These are phyloP conservation scores for Solen grandis DNA, from an alignment of 1,140 invertebrate species.

Conservation along the genomic window DNA sequence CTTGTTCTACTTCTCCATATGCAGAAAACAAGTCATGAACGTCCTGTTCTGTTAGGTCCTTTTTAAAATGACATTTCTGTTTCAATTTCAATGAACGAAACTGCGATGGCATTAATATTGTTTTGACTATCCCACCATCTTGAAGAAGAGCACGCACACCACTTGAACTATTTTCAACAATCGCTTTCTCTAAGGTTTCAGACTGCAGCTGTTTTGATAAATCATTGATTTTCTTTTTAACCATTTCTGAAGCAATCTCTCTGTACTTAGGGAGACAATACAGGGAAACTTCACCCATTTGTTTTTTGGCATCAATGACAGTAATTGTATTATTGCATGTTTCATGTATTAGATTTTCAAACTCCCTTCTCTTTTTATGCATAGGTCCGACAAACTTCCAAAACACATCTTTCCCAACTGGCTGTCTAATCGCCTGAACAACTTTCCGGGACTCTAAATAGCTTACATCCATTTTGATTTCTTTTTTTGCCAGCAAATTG, in stretches of 20 bases:
- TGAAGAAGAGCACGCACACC: slow-evolving; percentile 50
- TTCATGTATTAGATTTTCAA: slow-evolving; percentile 55
- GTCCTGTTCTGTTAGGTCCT: slow-evolving; percentile 14
- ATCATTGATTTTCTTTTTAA: slow-evolving; percentile 35
- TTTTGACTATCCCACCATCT: slow-evolving; percentile 42
- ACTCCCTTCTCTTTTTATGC: slow-evolving; percentile 57
- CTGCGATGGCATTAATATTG: slow-evolving; percentile 60
- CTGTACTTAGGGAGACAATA: slow-evolving; percentile 39
- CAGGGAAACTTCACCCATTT: slow-evolving; percentile 61
- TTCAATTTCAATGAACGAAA: slow-evolving; percentile 58
- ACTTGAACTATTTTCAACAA: slow-evolving; percentile 14
- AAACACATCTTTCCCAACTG: slow-evolving; percentile 60
- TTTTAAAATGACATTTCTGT: neutral
- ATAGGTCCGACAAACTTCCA: slow-evolving; percentile 65
- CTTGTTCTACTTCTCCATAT: slow-evolving; percentile 18
- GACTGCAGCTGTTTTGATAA: slow-evolving; percentile 31
- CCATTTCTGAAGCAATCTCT: neutral
- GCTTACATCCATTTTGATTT: slow-evolving; percentile 56
- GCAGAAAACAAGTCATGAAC: slow-evolving; percentile 2
- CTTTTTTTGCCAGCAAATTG: slow-evolving; percentile 50
- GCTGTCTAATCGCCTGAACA: slow-evolving; percentile 50
- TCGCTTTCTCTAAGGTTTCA: slow-evolving; percentile 51
- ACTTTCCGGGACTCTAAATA: slow-evolving; percentile 47
- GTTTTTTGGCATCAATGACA: slow-evolving; percentile 66
- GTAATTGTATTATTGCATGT: slow-evolving; percentile 38